Evolutionary conservation across 1,140 invertebrate genomes (phyloP), one percentile per base, ranked within the genome.

Genomic region (Eriosoma lanigerum): DNA sequence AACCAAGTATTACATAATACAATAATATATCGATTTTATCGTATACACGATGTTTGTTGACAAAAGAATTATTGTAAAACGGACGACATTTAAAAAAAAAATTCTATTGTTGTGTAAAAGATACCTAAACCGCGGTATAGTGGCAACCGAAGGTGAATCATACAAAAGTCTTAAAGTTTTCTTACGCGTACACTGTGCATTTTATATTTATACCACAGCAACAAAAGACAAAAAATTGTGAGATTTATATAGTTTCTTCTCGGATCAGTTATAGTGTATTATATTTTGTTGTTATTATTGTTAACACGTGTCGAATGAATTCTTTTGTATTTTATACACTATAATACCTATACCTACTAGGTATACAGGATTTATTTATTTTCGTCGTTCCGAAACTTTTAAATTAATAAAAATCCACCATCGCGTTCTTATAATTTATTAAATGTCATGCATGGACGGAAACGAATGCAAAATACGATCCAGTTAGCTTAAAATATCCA

Each of bases 21-120:
- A 26, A n/a, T n/a, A n/a, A n/a, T 52, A 44, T 66, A 38, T 66
- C 29, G 29, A 46, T 26, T 3, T 48, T 52, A 19, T 52, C 21
- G 52, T 56, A 10, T 8, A 9, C 13, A 46, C 66, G 44, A 68
- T 26, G 66, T 68, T 68, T 68, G 32, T 68, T 21, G 32, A 68
- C 66, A 68, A 68, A 68, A 48, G 44, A 38, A 38, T 68, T 68
- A 68, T 68, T 68, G 66, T 68, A 24, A 24, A 58, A 26, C 54
- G 21, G 21, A 21, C 66, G 66, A 13, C 66, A 68, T 21, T 68
- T 8, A 44, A 44, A 68, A 26, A 17, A 68, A 15, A 48, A 21
- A 32, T 66, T 60, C 17, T 26, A 24, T 60, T 9, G 54, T n/a
- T n/a, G n/a, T n/a, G n/a, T n/a, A n/a, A n/a, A n/a, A 24, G 21